phyloP scores from a whole-genome alignment of 2,113 vertebrate species.

The Grus americana region DNA sequence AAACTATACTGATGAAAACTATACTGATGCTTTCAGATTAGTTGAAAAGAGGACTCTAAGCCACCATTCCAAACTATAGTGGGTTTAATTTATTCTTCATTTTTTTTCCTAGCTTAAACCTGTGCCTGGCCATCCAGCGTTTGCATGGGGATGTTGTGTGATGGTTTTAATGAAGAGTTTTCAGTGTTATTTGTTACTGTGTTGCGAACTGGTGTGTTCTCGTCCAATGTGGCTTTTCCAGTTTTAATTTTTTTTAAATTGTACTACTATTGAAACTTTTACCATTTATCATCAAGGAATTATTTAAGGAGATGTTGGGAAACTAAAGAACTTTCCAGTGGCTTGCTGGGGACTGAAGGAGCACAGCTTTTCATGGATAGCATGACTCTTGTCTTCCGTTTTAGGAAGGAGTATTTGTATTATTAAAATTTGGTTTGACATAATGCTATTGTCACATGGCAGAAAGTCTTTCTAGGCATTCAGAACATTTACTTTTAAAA shows the following conservation, averaged over 20 bases:
- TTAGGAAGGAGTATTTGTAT: neutral
- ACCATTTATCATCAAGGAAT: neutral
- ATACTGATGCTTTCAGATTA: neutral
- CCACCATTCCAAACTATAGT: neutral
- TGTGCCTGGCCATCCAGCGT: neutral
- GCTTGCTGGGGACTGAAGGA: neutral
- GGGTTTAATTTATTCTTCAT: neutral
- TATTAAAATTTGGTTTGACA: neutral
- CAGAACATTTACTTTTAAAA: neutral
- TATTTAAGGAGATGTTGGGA: neutral
- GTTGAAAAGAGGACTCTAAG: neutral
- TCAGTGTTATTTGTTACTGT: neutral
- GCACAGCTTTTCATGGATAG: neutral
- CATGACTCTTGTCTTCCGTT: neutral
- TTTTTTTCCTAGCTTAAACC: neutral
- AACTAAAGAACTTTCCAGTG: neutral
- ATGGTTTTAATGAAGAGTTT: neutral
- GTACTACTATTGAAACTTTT: neutral
- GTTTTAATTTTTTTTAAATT: neutral
- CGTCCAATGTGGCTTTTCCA: neutral
- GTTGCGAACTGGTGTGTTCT: neutral
- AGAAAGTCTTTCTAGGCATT: neutral
- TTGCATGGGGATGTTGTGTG: rapidly evolving
- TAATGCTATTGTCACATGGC: neutral
- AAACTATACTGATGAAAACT: neutral